These are phyloP conservation scores for Mastacembelus armatus DNA, from an alignment of 2,797 vertebrate species.

Conservation along the genomic window DNA sequence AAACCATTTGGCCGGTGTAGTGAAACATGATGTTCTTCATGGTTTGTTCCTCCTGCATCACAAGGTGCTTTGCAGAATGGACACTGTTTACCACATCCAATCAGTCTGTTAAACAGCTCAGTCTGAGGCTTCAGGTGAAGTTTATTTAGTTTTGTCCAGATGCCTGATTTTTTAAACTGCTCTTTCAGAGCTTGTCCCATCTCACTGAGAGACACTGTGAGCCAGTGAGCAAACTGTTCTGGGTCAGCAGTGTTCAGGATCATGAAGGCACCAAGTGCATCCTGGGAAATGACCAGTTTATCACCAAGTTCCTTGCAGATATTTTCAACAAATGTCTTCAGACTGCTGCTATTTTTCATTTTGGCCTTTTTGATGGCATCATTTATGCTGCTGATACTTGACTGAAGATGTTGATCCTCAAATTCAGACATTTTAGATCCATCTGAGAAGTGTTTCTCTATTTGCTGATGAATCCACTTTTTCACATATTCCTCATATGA, in stretches of 20 bases:
- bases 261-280: constrained; percentile 54
- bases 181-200: constrained; percentile 32
- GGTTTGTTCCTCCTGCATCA: constrained; percentile 64
- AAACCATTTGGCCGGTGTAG: constrained; percentile 69
- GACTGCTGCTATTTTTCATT: background rate
- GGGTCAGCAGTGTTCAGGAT: constrained; percentile 62
- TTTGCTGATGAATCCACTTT: constrained; percentile 33
- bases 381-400: constrained; percentile 44
- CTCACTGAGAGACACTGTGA: constrained; percentile 44
- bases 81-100: constrained; percentile 79
- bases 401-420: constrained; percentile 34
- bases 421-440: background rate
- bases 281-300: constrained; percentile 67
- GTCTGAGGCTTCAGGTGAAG: constrained; percentile 64
- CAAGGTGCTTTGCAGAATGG: constrained; percentile 76
- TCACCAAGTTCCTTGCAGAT: constrained; percentile 66
- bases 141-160: background rate
- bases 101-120: constrained; percentile 65
- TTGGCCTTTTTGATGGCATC: constrained; percentile 49
- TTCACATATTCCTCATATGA: constrained; percentile 58
- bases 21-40: constrained; percentile 60
- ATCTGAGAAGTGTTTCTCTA: constrained; percentile 25
- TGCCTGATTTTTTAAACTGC: background rate
- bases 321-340: constrained; percentile 58
- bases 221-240: constrained; percentile 58